Conservation (phyloP, 2,888 invertebrate genomes). For the Aphodius granarius region DNA sequence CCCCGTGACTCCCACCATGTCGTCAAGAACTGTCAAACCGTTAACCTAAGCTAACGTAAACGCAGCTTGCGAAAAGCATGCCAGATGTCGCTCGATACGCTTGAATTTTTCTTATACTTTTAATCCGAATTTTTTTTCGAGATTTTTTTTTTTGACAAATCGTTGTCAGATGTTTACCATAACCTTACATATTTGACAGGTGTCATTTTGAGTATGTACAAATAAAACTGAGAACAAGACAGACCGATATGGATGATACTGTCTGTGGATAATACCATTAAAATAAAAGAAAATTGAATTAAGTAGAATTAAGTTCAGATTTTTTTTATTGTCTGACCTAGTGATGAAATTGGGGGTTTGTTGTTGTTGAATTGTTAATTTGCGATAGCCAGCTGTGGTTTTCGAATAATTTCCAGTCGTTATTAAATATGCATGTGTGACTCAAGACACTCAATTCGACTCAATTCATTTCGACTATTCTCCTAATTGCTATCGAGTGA, state of each 20-base stretch:
- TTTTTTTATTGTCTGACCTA: neutral
- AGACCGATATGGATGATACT: no score
- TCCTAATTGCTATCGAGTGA: neutral
- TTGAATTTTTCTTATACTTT: no score
- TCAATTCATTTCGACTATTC: neutral
- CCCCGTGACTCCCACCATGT: neutral
- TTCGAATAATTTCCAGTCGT: neutral
- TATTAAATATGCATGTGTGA: neutral
- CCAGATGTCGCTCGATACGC: no score
- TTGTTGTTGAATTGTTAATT: neutral
- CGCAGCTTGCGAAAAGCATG: no score
- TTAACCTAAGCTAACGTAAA: neutral
- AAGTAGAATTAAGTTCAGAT: neutral
- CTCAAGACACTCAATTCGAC: neutral
- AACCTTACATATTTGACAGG: no score
- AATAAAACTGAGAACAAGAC: no score
- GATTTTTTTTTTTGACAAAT: no score
- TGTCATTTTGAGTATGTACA: no score
- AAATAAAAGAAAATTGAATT: no score
- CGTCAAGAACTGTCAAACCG: neutral
- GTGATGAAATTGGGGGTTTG: neutral
- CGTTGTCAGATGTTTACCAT: no score
- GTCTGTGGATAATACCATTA: no score
- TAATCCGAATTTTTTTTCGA: no score
- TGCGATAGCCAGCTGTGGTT: neutral